Base-by-base conservation (phyloP, 2,113 vertebrate species). In the Eira barbara region DNA sequence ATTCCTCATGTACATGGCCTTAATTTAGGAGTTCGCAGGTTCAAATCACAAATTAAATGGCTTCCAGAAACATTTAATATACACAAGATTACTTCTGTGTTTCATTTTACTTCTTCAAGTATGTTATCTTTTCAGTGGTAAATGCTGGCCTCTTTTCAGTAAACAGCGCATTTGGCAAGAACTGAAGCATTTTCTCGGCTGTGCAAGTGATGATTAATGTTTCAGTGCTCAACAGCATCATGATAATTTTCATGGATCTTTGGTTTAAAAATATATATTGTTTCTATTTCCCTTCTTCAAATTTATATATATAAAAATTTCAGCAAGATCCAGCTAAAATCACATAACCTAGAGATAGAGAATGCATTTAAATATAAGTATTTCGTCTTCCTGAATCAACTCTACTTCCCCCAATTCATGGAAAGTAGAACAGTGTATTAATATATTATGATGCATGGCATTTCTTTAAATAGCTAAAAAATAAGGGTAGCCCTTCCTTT, bases 21-120 rank as follows among this genome's bases (percentile, higher is more conserved):
- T 96, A 42, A 74, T 97, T 97, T 97, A 96, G 91, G 55, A 25
- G 2, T 89, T 34, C 45, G 8, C 17, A 98, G 69, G 89, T 85
- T 39, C 89, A 97, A 95, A 97, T 90, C 47, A 93, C 96, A 93
- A 47, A 94, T 89, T 47, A 97, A 98, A 89, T 81, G 20, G 1
- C 57, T 97, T 71, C 6, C 59, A 97, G 95, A 98, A 98, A 78
- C 52, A 21, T 96, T 96, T 86, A 97, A 98, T 96, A 96, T 65
- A 65, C 9, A 7, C 47, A 83, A 95, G 12, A 95, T 97, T 98
- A 98, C 69, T 97, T 82, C 63, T 94, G 47, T 71, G 29, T 57
- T 95, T 95, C 29, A 80, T 95, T 95, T 98, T 95, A 82, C 67
- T 94, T 98, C 90, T 92, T 88, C 31, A 95, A 98, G 94, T 95